Evolutionary conservation across 2,797 vertebrate species (phyloP), one percentile per base, ranked within the genome.

Genomic region (Pangasius sanitwongsei): DNA sequence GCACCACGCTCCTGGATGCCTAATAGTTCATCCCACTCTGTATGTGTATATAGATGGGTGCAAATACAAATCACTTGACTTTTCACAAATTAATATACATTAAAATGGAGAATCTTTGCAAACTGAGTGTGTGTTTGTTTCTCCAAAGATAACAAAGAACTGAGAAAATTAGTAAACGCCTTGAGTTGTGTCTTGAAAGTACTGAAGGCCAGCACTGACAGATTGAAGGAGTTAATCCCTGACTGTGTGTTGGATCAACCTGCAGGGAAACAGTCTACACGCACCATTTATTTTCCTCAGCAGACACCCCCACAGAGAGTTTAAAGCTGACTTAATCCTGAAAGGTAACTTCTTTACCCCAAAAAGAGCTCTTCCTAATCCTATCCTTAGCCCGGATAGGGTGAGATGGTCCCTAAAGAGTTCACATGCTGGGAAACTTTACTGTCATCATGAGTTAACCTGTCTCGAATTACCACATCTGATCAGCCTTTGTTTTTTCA

Each of bases 161-260:
- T 85, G 18, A 87, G 72, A 50, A 82, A 41, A 23, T 63, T 8
- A 41, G 69, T 70, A 2, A 77, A 50, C 34, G 86, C 53, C 67
- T 55, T 23, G 63, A 16, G 63, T 88, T 89, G 50, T 57, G 59
- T 75, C 65, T 53, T 2, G 55, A 50, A 31, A 20, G 72, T 82
- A 80, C 53, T 84, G 67, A 86, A 78, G 57, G 28, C 78, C 13
- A 37, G 41, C 3, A 67, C 75, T 74, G 87, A 88, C 44, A 65
- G 70, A 28, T 63, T 82, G 70, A 86, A 90, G 82, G 75, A 72
- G 86, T 83, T 87, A 89, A 91, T 89, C 87, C 89, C 15, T n/a
- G 50, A 34, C 63, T 34, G 25, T 83, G 83, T 87, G 87, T 87
- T 87, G 87, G 81, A 65, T 89, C 88, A 83, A 75, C 75, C 82